Percentiles rank a stretch among this genome's conserved stretches.
These are phyloP conservation scores for Indicator indicator DNA, from an alignment of 2,113 vertebrate genomes.

Conservation along the genomic window DNA sequence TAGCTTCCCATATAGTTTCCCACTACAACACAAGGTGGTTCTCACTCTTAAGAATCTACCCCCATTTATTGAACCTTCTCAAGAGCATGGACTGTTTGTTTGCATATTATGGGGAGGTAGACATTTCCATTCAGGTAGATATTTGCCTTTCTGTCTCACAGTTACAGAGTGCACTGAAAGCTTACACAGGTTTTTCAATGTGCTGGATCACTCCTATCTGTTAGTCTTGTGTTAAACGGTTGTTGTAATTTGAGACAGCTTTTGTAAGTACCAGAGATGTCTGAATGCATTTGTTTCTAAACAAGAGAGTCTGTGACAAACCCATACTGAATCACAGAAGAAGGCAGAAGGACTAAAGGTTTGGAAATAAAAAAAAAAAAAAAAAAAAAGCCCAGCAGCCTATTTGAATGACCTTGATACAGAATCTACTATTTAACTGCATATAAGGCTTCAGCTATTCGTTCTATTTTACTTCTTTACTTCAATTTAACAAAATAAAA, in stretches of 20 bases:
- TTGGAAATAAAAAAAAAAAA: constrained; percentile 43
- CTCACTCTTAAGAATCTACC: neutral
- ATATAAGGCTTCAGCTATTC: neutral
- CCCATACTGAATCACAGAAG: constrained; percentile 33
- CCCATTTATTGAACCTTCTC: neutral
- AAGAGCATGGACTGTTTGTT: neutral
- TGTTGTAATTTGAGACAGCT: constrained; percentile 49
- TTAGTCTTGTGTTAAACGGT: constrained; percentile 4
- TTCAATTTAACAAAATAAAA: neutral
- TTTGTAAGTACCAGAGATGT: constrained; percentile 55
- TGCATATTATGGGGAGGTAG: neutral
- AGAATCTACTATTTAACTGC: constrained; percentile 42
- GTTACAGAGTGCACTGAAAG: neutral
- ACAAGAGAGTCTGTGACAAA: constrained; percentile 41
- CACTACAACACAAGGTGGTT: neutral
- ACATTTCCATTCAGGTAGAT: neutral
- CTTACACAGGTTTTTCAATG: neutral
- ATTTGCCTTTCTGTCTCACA: neutral
- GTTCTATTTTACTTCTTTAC: constrained; percentile 15
- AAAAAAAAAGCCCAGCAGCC: neutral
- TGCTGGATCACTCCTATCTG: constrained; percentile 1
- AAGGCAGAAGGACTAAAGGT: constrained; percentile 6
- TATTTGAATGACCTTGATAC: constrained; percentile 62
- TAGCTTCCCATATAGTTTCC: neutral
- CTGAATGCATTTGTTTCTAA: constrained; percentile 59